Conservation (phyloP, 2,113 vertebrate genomes). For the Petrocephalus microphthalmus region DNA sequence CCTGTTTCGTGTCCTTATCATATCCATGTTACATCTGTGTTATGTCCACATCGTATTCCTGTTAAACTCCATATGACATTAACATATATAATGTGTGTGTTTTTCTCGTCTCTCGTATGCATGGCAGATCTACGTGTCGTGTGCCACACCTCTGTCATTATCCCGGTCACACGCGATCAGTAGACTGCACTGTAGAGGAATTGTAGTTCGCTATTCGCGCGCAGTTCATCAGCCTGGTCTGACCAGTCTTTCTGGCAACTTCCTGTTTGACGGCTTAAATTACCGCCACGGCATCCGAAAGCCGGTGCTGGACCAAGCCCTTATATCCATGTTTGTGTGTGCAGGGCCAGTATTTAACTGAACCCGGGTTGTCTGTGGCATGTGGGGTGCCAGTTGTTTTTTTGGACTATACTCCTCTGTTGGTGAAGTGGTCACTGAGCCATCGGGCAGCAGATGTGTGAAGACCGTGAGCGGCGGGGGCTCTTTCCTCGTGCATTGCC, state of each 20-base stretch:
- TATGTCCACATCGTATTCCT: background rate
- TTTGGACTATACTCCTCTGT: background rate
- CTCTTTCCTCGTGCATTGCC: background rate
- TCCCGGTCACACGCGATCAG: background rate
- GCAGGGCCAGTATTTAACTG: constrained; percentile 38
- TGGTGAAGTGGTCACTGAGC: background rate
- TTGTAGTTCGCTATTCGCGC: background rate
- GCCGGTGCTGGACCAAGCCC: background rate
- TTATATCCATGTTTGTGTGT: background rate
- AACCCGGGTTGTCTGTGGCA: background rate
- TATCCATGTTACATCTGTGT: background rate
- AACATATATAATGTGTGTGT: background rate
- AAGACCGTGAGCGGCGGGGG: background rate
- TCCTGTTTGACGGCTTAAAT: background rate
- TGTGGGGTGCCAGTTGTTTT: background rate
- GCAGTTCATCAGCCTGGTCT: background rate
- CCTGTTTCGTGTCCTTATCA: background rate
- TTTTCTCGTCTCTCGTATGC: background rate
- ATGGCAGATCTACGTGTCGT: background rate
- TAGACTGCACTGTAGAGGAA: background rate
- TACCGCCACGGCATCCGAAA: background rate
- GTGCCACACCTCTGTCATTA: background rate
- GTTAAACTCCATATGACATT: background rate
- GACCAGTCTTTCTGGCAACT: background rate
- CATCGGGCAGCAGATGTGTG: no score